A percentile compares a stretch with the other conserved stretches of the same genome.
These are phyloP conservation scores for Lerema accius DNA, from an alignment of 1,140 invertebrate genomes.

Conservation along the genomic window DNA sequence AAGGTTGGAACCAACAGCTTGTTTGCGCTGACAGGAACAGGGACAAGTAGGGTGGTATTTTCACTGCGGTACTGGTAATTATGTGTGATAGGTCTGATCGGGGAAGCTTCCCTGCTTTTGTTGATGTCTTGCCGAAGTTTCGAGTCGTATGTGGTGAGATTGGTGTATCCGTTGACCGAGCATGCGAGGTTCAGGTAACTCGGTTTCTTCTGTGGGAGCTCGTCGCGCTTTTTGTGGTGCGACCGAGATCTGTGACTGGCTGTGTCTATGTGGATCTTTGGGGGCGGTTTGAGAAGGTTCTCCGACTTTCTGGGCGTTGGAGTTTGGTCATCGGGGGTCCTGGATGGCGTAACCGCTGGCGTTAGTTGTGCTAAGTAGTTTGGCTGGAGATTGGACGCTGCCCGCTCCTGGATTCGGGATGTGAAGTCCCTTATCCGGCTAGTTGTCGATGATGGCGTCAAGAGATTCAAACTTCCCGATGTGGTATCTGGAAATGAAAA, in stretches of 20 bases:
- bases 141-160: constrained; percentile 92
- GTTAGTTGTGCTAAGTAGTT: constrained; percentile 49
- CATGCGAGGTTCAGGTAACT: constrained; percentile 94
- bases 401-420: constrained; percentile 81
- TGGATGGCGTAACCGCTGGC: constrained; percentile 53
- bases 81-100: constrained; percentile 83
- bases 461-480: constrained; percentile 83
- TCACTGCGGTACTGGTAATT: constrained; percentile 84
- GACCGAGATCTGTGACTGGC: constrained; percentile 68
- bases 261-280: constrained; percentile 64
- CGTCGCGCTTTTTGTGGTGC: constrained; percentile 70
- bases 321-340: constrained; percentile 65
- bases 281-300: constrained; percentile 72
- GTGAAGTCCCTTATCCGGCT: constrained; percentile 84
- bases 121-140: constrained; percentile 88
- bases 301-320: constrained; percentile 64
- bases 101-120: constrained; percentile 86
- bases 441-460: constrained; percentile 84
- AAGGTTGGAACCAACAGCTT: constrained; percentile 76
- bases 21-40: constrained; percentile 77
- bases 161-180: constrained; percentile 94
- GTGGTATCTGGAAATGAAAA: constrained; percentile 75
- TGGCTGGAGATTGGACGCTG: constrained; percentile 61
- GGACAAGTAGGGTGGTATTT: constrained; percentile 81
- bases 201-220: constrained; percentile 82